Evolutionary conservation across 2,113 vertebrate genomes (phyloP), one percentile per base, ranked within the genome.

Genomic region (Cinclus cinclus): DNA sequence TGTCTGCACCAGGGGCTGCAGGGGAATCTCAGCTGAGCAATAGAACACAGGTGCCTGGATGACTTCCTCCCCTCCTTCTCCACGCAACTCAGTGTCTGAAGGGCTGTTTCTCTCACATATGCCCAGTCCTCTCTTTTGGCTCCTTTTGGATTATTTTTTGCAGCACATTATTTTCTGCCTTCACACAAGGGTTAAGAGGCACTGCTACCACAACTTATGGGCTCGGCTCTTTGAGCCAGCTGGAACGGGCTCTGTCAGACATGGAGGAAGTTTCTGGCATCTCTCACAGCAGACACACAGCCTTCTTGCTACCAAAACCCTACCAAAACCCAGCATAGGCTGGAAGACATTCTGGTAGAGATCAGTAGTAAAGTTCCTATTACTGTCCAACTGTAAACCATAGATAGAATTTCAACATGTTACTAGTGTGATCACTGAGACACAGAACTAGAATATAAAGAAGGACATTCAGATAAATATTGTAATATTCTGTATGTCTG

Each of bases 141-240:
- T 53, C 16, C 13, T 30, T 59, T 42, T 5, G 21, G 11, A 16
- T 52, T 28, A 58, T 20, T 58, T 59, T 49, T 25, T 25, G 3
- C 25, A 80, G 22, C 27, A 56, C 3, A 6, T 31, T 52, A 41
- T 23, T 2, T 2, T 2, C 15, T 7, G 5, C 1, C 17, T 20
- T 49, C 24, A 50, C 22, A 27, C 33, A 28, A 35, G 13, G 6
- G 7, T 47, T 68, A 25, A 83, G 27, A 59, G n/a, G 24, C 1
- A 5, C 15, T 25, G 8, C 20, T 35, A 39, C n/a, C 2, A 0
- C 8, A 0, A 0, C 10, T 53, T 13, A 28, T 9, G 18, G 49
- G 35, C 20, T 68, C 0, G 0, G 47, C 37, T 20, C 46, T 37
- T 56, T 27, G 33, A 53, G 17, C 11, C 3, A 6, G n/a, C 39